These are phyloP conservation scores for Nomada lathburiana DNA, from an alignment of 2,888 invertebrate genomes.

Conservation along the genomic window DNA sequence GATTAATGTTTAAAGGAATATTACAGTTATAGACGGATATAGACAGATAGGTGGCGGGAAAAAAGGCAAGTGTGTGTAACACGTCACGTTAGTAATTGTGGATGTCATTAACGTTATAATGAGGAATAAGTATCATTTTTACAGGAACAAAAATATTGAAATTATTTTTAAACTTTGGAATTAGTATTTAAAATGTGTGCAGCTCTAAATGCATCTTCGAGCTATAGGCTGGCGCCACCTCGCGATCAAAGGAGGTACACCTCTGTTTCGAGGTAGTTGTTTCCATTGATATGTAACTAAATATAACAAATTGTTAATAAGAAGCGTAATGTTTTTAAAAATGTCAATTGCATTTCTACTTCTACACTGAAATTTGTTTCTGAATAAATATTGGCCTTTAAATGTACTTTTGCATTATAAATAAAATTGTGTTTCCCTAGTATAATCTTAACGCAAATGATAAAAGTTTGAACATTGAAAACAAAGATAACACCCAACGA, in stretches of 20 bases:
- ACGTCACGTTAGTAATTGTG: constrained; percentile 6
- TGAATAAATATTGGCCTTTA: too few species aligned
- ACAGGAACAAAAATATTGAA: not conserved
- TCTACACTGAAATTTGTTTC: too few species aligned
- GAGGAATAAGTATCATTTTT: not conserved
- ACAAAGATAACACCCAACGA: too few species aligned
- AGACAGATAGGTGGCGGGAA: constrained; percentile 23
- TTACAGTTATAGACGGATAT: constrained; percentile 44
- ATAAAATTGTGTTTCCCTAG: not conserved
- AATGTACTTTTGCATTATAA: not conserved
- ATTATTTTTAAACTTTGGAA: not conserved
- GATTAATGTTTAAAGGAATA: constrained; percentile 49
- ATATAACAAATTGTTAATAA: too few species aligned
- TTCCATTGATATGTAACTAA: not conserved
- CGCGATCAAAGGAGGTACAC: not conserved
- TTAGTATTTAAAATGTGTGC: not conserved
- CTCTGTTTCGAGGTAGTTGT: not conserved
- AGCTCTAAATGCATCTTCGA: not conserved
- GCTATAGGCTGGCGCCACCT: constrained; percentile 9
- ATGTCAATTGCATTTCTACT: too few species aligned
- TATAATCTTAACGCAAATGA: not conserved
- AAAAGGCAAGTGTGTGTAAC: not conserved
- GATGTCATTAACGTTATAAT: not conserved
- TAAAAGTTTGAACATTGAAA: not conserved
- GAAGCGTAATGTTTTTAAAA: too few species aligned